A percentile compares a stretch with the other conserved stretches of the same genome.
These are phyloP conservation scores for Drosophila falleni DNA, from an alignment of 2,888 invertebrate genomes.

Conservation along the genomic window DNA sequence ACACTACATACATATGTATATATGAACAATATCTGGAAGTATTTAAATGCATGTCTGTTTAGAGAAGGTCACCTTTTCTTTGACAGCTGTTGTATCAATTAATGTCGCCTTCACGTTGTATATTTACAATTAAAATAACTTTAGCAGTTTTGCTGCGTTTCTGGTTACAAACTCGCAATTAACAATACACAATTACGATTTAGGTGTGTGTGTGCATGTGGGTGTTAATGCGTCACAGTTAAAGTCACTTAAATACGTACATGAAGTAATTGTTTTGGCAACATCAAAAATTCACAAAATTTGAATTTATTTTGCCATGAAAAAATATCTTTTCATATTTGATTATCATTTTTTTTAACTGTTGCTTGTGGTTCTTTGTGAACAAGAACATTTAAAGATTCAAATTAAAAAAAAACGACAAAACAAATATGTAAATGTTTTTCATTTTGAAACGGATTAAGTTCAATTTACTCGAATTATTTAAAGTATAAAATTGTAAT, in stretches of 20 bases:
- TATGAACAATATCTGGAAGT: not conserved
- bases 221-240: conserved; percentile 11
- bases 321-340: no score
- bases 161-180: conserved; percentile 44
- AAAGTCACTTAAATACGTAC: no score
- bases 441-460: no score
- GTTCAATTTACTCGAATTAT: no score
- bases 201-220: conserved; percentile 9
- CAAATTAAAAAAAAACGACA: no score
- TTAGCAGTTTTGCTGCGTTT: conserved; percentile 37
- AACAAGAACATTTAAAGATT: no score
- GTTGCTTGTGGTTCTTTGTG: no score
- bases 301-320: no score
- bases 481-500: no score
- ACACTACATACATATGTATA: not conserved
- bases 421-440: no score
- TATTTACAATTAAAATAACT: conserved; percentile 53
- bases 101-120: conserved; percentile 1
- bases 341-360: no score
- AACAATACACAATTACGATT: conserved; percentile 8
- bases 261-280: not conserved
- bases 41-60: not conserved
- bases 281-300: not conserved
- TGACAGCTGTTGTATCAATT: conserved; percentile 17
- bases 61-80: not conserved